Conservation (phyloP, 2,113 vertebrate genomes). For the Pteropus alecto region DNA sequence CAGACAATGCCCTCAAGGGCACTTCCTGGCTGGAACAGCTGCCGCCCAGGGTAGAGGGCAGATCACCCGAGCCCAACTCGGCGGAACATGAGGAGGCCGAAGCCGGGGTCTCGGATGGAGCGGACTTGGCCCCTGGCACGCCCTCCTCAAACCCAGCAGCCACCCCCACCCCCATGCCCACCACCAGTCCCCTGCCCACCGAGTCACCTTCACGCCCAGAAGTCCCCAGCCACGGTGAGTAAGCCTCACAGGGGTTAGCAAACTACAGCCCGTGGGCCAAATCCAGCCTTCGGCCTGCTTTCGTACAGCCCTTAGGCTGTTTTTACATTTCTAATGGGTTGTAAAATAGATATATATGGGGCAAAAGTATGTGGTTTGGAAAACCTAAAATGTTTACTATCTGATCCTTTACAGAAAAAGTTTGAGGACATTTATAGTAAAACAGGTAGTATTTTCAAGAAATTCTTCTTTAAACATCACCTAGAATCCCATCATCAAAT, state of each 20-base stretch:
- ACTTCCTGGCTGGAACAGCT: conserved; percentile 76
- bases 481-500: background rate
- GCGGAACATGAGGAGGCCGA: conserved; percentile 56
- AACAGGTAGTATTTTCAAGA: background rate
- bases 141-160: background rate
- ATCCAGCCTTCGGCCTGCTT: background rate
- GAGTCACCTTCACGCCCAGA: background rate
- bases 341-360: background rate
- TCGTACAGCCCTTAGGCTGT: background rate
- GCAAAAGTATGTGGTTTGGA: background rate
- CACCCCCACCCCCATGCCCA: background rate
- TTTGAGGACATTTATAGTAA: background rate
- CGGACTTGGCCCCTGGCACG: background rate
- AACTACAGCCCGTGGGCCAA: background rate
- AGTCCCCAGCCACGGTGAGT: conserved; percentile 76
- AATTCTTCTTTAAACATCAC: background rate
- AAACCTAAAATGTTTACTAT: background rate
- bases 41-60: conserved; percentile 80
- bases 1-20: conserved; percentile 84
- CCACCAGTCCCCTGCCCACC: background rate
- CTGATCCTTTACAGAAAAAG: background rate
- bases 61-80: background rate
- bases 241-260: background rate
- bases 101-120: background rate
- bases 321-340: background rate